These are phyloP conservation scores for Chloroceryle inda DNA, from an alignment of 2,797 vertebrate genomes.

Conservation along the genomic window DNA sequence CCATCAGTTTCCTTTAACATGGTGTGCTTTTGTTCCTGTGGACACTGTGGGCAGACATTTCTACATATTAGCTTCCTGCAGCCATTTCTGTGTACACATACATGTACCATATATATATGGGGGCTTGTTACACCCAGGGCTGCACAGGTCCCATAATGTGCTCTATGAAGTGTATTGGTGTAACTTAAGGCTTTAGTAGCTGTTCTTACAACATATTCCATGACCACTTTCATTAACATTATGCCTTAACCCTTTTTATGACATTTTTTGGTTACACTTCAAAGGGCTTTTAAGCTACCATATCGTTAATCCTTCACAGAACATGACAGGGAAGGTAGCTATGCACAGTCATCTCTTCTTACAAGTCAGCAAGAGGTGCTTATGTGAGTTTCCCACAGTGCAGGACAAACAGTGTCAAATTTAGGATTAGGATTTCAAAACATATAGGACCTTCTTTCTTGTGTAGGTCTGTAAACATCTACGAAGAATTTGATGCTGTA, in stretches of 20 bases:
- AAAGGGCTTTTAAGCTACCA: neutral
- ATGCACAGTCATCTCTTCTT: neutral
- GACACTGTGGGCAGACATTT: neutral
- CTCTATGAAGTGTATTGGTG: neutral
- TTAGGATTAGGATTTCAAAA: slow-evolving; percentile 13
- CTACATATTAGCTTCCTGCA: neutral
- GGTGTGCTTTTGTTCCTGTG: neutral
- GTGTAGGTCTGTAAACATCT: neutral
- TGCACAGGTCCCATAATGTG: neutral
- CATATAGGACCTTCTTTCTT: neutral
- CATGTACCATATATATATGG: neutral
- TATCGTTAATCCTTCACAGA: slow-evolving; percentile 2
- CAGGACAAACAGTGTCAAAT: neutral
- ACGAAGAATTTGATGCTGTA: neutral
- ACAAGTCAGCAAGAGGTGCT: neutral
- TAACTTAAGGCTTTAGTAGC: neutral
- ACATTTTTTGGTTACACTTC: neutral
- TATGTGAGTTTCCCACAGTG: neutral
- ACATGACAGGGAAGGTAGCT: neutral
- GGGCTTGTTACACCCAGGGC: neutral
- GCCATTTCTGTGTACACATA: neutral
- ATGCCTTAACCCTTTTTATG: neutral
- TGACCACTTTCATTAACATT: neutral
- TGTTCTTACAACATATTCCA: neutral
- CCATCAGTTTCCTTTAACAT: neutral